Evolutionary conservation across 2,113 vertebrate species (phyloP), one percentile per base, ranked within the genome.

Genomic region (Apodemus speciosus): DNA sequence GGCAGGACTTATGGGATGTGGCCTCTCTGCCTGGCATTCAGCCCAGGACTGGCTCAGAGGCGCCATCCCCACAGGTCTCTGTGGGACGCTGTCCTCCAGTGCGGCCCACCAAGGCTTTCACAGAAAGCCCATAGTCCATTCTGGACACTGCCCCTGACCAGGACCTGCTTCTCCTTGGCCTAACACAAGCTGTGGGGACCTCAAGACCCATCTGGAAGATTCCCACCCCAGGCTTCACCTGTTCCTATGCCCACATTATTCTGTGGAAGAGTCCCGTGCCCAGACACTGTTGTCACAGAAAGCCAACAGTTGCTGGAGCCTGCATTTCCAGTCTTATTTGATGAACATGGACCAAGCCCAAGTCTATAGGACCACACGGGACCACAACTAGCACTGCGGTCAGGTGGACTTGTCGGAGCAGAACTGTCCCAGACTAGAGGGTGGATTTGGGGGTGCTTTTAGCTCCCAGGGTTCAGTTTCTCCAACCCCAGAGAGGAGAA

Each of bases 231-330:
- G 85, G 95, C 95, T 97, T 90, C 93, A 96, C 89, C 97, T 85
- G 94, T 97, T 97, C 97, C 89, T 95, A 51, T 0, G 88, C 89
- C 97, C 83, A 96, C 94, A 84, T 90, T 35, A 88, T 95, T 91
- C 97, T 95, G 79, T 94, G 77, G 83, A 94, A 94, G 79, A 93
- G 85, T 93, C 95, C 96, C 81, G 90, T 80, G 96, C 96, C 97
- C 95, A 96, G 97, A 94, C 89, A 83, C 92, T 92, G 73, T 97
- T 89, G 94, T 94, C 94, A 40, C 56, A 40, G 23, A 51, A 58
- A 46, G 38, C 38, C 32, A 72, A 35, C 25, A 69, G 7, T 14
- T 62, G 1, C 8, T 3, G 3, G 64, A 64, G 46, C 62, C 32
- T 16, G 4, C 15, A 14, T 16, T 79, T 16, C 27, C 16, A 87